Base-by-base conservation (phyloP, 2,797 vertebrate genomes). In the Spea hammondii region DNA sequence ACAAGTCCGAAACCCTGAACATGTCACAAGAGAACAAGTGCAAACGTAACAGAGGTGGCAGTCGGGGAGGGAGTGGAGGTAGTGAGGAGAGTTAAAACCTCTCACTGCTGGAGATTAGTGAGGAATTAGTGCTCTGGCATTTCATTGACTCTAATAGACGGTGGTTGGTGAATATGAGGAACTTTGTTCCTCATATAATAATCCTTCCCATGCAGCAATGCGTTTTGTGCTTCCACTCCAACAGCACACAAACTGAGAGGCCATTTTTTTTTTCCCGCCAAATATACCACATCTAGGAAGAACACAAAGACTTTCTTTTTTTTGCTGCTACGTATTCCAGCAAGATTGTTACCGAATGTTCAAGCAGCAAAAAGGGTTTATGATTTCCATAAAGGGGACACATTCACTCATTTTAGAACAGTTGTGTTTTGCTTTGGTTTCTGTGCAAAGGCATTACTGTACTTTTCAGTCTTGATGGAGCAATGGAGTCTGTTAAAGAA, bases 361-460 rank as follows among this genome's bases (percentile, higher is more conserved):
- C 14, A 64, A 68, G 65, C 54, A 74, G 14, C 48, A 5, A 12
- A 46, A 50, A 54, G 69, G 46, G 10, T 32, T 1, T 0, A 62
- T 17, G n/a, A 17, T 32, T 62, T 62, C 32, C n/a, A 74, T 9
- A 74, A 48, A 64, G 14, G 55, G 51, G n/a, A 55, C 47, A 79
- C 71, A 70, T 74, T 79, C 32, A 67, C 14, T 68, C 53, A 7
- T 7, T 69, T 17, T 54, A 70, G 72, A 74, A 76, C 53, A 76
- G 73, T 60, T 76, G 17, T 67, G 68, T 49, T 76, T 76, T 76
- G 65, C 79, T 77, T 82, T 82, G 79, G 75, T 82, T 73, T 82
- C 48, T 73, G 50, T 62, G 70, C 17, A 77, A 72, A 81, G 62
- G 68, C 74, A 59, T 76, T 47, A 75, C 69, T 50, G 49, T 6